These are phyloP conservation scores for Drosophila varians DNA, from an alignment of 1,140 invertebrate species.

Conservation along the genomic window DNA sequence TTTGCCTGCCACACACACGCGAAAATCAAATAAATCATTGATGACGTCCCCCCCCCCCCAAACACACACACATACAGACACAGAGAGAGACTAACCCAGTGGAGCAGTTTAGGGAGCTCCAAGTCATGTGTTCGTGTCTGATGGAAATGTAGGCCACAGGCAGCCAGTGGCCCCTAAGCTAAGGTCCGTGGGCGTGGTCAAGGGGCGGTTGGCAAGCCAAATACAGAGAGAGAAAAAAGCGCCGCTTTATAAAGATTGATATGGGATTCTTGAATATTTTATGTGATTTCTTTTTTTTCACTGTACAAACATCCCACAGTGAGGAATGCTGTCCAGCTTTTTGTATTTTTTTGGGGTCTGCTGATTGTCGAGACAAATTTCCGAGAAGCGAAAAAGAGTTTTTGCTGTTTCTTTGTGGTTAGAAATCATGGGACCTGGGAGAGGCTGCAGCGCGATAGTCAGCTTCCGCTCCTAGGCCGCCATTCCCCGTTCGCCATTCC, in stretches of 20 bases:
- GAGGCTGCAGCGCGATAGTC: conserved; percentile 19
- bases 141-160: conserved; percentile 44
- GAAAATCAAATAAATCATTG: conserved; percentile 79
- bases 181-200: conserved; percentile 23
- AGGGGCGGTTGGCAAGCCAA: conserved; percentile 14
- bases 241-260: too few species aligned
- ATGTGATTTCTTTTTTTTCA: not conserved
- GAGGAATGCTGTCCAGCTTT: conserved; percentile 32
- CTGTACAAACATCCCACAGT: not conserved
- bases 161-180: conserved; percentile 42
- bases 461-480: conserved; percentile 41
- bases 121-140: conserved; percentile 37
- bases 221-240: conserved; percentile 7
- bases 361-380: conserved; percentile 71
- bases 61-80: conserved; percentile 1
- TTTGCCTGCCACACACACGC: conserved; percentile 62
- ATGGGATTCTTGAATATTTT: too few species aligned
- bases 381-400: conserved; percentile 53
- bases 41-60: conserved; percentile 45
- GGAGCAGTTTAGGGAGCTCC: conserved; percentile 22
- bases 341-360: conserved; percentile 43
- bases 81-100: not conserved
- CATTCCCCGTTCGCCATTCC: too few species aligned
- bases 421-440: not conserved
- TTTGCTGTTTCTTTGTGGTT: conserved; percentile 14